Base-by-base conservation (phyloP, 2,888 invertebrate species). In the Thumatha senex region DNA sequence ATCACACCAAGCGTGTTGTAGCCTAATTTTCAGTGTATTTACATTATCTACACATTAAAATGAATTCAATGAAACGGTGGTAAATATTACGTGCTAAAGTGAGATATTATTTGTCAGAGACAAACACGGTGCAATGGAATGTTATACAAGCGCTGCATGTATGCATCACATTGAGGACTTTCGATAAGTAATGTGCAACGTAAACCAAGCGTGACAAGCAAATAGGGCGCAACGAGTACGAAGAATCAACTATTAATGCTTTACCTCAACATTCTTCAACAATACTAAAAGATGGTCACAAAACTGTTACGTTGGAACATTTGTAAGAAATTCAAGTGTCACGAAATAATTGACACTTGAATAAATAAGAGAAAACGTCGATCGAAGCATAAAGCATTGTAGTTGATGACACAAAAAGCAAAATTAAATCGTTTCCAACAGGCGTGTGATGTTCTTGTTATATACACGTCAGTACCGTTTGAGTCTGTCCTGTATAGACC, bases 401-500 rank as follows among this genome's bases (percentile, higher is more conserved):
- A 54, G 54, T 63, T 58, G 62, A 50, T 56, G 11, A 35, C 7
- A 13, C 35, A 29, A 57, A 52, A 67, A 72, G 72, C 61, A 64
- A 45, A 55, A 56, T 42, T 33, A 39, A 48, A 36, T 43, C 45
- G 43, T 42, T 38, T 46, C 5, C 14, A 57, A 51, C 47, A 61
- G 48, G 56, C 48, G 56, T 42, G 60, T 50, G 55, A 61, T 54
- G 54, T 51, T 45, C 36, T 49, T 36, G 51, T 53, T 54, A 61
- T 48, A 54, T 54, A 57, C 65, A 67, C 58, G 62, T 65, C 68
- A 63, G 80, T 89, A 90, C 90, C 90, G 89, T 89, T 81, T 84
- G 48, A 88, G 74, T 56, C 89, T 70, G 67, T 89, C 89, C 80
- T 89, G 90, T 43, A 86, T 61, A 24, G 86, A 83, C 31, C 63